Evolutionary conservation across 92 coral and sea anemone species (phyloP).

Genomic region (Phenganax stokvisi): DNA sequence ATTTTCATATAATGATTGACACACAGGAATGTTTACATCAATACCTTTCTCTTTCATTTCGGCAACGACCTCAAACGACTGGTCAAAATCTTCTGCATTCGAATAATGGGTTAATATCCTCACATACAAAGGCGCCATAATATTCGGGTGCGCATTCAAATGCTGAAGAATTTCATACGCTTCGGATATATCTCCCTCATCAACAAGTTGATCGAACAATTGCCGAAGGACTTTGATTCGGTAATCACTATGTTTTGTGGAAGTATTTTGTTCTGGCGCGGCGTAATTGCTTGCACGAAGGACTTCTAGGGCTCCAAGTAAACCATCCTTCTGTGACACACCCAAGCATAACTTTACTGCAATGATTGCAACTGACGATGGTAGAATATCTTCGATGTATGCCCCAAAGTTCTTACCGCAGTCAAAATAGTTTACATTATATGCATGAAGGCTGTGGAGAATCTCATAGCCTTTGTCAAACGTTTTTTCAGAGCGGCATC

Average conservation of each 20-base stretch:
- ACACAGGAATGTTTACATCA: background rate
- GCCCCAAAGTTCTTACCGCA: slow-evolving; percentile 35
- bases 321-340: background rate
- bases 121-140: background rate
- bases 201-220: background rate
- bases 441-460: slow-evolving; percentile 13
- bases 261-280: background rate
- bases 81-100: background rate
- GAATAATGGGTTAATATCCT: slow-evolving; percentile 6
- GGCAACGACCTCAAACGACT: slow-evolving; percentile 3
- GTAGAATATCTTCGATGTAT: slow-evolving; percentile 16
- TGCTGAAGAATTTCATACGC: slow-evolving; percentile 22
- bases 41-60: slow-evolving; percentile 22
- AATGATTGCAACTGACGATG: slow-evolving; percentile 23
- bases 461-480: slow-evolving; percentile 33
- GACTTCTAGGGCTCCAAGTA: slow-evolving; percentile 16
- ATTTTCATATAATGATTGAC: slow-evolving; percentile 19
- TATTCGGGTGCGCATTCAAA: slow-evolving; percentile 4
- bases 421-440: slow-evolving; percentile 31
- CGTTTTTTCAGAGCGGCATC: background rate
- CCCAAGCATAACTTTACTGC: slow-evolving; percentile 32
- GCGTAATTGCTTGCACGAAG: slow-evolving; percentile 16
- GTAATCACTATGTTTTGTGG: background rate
- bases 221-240: slow-evolving; percentile 15
- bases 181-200: slow-evolving; percentile 11